Base-by-base conservation (phyloP, 2,888 invertebrate genomes). In the Rhamphomyia laevipes region DNA sequence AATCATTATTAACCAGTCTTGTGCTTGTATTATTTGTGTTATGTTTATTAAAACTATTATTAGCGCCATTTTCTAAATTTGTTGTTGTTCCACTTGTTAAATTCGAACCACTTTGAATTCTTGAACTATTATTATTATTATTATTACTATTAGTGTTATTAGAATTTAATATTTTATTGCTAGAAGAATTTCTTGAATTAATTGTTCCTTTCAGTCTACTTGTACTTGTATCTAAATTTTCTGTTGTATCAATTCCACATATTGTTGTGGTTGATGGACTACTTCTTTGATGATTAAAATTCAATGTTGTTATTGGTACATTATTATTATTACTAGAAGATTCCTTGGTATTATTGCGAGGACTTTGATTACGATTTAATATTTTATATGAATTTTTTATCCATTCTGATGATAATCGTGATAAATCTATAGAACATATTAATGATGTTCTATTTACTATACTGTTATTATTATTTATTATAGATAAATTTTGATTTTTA, bases 401-500 rank as follows among this genome's bases (percentile, higher is more conserved):
- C 66, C 66, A 65, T 47, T 66, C 66, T 11, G 61, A 55, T n/a
- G 59, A 59, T 43, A 70, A 53, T 21, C 66, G 66, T 16, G 61
- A 61, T 44, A 70, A 56, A 50, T 68, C 67, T 27, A 70, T 68
- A 55, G 62, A 64, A 55, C 69, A 70, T 44, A 68, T 63, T 16
- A 68, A 49, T 17, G 66, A 60, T 23, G 49, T 47, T 43, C 53
- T 48, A 45, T 46, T 47, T 27, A 27, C 4, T 27, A 9, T 27
- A 27, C 23, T 27, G 9, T 27, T 27, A 27, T 9, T 27, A 27
- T 27, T 27, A 27, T 27, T 27, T 27, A 27, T 27, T 27, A 21
- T 21, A 21, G 21, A 21, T 21, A 9, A 7, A 27, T 27, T 27
- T 27, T 27, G 23, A 6, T 7, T 27, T 27, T 27, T 27, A 27